Evolutionary conservation across 2,888 invertebrate species (phyloP).

Genomic region (Esperia sulphurella): DNA sequence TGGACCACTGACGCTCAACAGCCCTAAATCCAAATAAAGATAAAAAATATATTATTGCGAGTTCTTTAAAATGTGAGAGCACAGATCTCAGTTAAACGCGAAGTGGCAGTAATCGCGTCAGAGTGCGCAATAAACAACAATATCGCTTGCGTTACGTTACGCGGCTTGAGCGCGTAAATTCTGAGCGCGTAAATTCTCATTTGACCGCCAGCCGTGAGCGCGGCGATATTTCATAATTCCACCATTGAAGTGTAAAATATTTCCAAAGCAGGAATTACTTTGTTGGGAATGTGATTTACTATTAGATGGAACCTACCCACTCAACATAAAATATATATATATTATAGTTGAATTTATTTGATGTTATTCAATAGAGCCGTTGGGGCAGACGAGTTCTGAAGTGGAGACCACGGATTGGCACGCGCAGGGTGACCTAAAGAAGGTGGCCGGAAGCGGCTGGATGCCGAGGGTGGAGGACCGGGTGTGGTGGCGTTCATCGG

Average conservation of each 20-base stretch:
- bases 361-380: too few species aligned
- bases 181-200: constrained; percentile 65
- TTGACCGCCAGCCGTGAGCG: constrained; percentile 22
- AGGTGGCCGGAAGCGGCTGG: too few species aligned
- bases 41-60: background rate
- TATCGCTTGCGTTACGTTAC: constrained; percentile 22
- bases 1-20: background rate
- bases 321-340: too few species aligned
- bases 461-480: too few species aligned
- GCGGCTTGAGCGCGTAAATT: constrained; percentile 36
- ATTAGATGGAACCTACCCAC: too few species aligned
- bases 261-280: constrained; percentile 21
- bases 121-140: constrained; percentile 46
- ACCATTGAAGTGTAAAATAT: constrained; percentile 62
- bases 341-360: too few species aligned
- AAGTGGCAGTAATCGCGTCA: constrained; percentile 23
- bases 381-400: too few species aligned
- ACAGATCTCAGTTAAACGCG: constrained; percentile 8
- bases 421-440: too few species aligned
- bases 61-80: background rate
- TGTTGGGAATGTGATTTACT: constrained; percentile 6
- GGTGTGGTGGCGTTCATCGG: too few species aligned
- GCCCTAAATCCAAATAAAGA: background rate
- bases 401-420: too few species aligned
- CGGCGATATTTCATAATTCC: constrained; percentile 57